Evolutionary conservation across 1,140 invertebrate species (phyloP), one percentile per base, ranked within the genome.

Genomic region (Melitaea cinxia): DNA sequence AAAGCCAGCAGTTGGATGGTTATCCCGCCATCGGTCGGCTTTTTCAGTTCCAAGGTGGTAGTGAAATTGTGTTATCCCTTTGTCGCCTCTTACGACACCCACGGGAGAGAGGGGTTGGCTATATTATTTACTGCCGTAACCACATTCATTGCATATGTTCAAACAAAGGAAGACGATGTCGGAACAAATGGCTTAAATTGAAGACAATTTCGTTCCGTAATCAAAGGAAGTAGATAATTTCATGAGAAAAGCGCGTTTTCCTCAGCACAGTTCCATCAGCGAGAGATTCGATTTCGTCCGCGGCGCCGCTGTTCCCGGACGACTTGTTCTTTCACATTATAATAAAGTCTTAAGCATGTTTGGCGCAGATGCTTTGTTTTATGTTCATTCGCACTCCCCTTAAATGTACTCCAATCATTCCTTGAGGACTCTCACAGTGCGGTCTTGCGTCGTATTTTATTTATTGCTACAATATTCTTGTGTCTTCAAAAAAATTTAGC

Each of bases 181-280:
- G 30, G 7, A 4, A 10, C 6, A 33, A 9, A 33, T 33, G 30
- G 12, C 30, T 33, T 4, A 6, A 33, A 33, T 33, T 10, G 12
- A 10, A 10, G 9, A 33, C 30, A 33, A 33, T 33, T 33, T 10
- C 30, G 6, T 33, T 33, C 12, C 23, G n/a, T 15, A 33, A 54
- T 35, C 52, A 54, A 33, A 21, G 9, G 12, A 4, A 15, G 15
- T 23, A 12, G 21, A n/a, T 49, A 58, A 33, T 37, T 55, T 23
- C 19, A 47, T 47, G 39, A 49, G 17, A 30, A 26, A 17, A 49
- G 56, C 56, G 56, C 42, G 42, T 47, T 58, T 58, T 49, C 49
- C 19, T 15, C 26, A 24, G 24, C 56, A 14, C 24, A n/a, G 52
- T 21, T 23, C 19, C 17, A 24, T 19, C 28, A 35, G 33, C 24